A percentile compares a stretch with the other conserved stretches of the same genome.
These are phyloP conservation scores for Listronotus bonariensis DNA, from an alignment of 1,140 invertebrate species.

Conservation along the genomic window DNA sequence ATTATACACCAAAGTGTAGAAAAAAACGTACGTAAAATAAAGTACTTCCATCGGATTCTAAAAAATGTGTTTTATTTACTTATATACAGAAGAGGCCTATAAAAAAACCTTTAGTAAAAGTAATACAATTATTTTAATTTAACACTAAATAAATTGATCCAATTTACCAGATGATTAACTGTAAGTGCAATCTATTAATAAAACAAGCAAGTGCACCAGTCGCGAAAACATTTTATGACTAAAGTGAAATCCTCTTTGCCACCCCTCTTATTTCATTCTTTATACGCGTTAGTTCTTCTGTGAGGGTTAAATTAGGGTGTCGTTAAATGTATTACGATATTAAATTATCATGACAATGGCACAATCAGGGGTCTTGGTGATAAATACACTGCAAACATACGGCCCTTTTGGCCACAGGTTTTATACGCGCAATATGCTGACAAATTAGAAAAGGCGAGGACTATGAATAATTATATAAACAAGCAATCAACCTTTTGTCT, in stretches of 20 bases:
- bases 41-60: too few species aligned
- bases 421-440: constrained; percentile 55
- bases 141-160: not conserved
- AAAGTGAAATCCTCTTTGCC: constrained; percentile 33
- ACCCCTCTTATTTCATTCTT: constrained; percentile 34
- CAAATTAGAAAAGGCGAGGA: constrained; percentile 48
- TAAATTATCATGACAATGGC: constrained; percentile 58
- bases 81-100: too few species aligned
- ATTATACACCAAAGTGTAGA: too few species aligned
- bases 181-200: constrained; percentile 32
- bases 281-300: constrained; percentile 29
- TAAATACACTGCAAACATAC: constrained; percentile 57
- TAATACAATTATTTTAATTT: not conserved
- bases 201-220: constrained; percentile 24
- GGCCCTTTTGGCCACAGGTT: constrained; percentile 56
- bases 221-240: constrained; percentile 25
- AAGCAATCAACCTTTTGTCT: constrained; percentile 12
- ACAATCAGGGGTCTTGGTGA: constrained; percentile 53
- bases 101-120: too few species aligned
- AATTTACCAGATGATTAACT: constrained; percentile 35
- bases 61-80: too few species aligned
- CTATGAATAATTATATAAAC: constrained; percentile 55
- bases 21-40: too few species aligned
- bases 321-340: constrained; percentile 58
- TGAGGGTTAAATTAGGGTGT: constrained; percentile 55